phyloP scores from a whole-genome alignment of 1,140 invertebrate genomes.

The Phocides pigmalion region DNA sequence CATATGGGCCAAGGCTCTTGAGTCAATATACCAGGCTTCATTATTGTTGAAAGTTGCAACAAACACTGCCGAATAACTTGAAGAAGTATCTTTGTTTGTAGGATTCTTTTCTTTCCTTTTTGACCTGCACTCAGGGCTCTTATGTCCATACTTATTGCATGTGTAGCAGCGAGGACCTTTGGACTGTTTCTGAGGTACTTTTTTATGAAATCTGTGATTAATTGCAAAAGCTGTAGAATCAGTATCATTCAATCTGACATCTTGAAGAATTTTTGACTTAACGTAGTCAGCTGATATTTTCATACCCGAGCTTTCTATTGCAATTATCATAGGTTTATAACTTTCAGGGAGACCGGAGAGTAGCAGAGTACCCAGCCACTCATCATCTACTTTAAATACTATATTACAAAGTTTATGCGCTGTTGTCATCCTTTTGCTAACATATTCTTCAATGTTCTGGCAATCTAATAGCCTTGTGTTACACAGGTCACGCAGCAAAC shows the following conservation, averaged over 20 bases:
- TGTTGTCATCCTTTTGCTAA: constrained; percentile 58
- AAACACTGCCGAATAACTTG: constrained; percentile 45
- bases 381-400: constrained; percentile 49
- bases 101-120: constrained; percentile 34
- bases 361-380: constrained; percentile 51
- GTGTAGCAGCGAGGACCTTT: constrained; percentile 43
- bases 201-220: not conserved
- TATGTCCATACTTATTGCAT: constrained; percentile 49
- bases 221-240: constrained; percentile 7
- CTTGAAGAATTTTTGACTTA: constrained; percentile 64
- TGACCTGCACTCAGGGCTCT: constrained; percentile 41
- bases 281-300: constrained; percentile 53
- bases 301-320: constrained; percentile 47
- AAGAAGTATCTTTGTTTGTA: too few species aligned
- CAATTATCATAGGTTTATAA: constrained; percentile 71
- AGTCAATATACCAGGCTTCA: constrained; percentile 43
- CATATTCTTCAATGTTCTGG: constrained; percentile 41
- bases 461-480: not conserved
- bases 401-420: constrained; percentile 58
- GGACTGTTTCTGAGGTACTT: constrained; percentile 12
- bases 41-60: constrained; percentile 25
- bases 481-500: not conserved
- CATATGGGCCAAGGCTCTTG: constrained; percentile 40
- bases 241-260: constrained; percentile 26
- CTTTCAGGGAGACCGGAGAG: constrained; percentile 59